Conservation (phyloP, 2,888 invertebrate genomes). For the Synergus gifuensis region DNA sequence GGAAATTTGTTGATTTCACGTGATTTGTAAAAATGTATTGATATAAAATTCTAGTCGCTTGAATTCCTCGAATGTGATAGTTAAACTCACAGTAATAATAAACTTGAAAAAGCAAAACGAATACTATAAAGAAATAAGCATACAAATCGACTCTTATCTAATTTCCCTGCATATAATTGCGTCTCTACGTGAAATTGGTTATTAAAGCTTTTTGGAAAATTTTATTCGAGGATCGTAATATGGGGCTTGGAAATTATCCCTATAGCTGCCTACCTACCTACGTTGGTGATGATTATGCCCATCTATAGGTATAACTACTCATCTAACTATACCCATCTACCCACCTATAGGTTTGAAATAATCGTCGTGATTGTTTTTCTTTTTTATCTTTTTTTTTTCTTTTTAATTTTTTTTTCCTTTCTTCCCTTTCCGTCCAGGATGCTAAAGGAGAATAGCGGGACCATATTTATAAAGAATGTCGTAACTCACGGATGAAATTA, state of each 20-base stretch:
- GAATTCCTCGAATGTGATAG: not conserved
- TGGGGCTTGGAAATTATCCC: slow-evolving; percentile 75
- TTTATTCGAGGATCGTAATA: slow-evolving; percentile 75
- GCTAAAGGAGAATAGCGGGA: slow-evolving; percentile 57
- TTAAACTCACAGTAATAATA: not conserved
- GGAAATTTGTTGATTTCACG: too few species aligned
- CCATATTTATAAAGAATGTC: slow-evolving; percentile 47
- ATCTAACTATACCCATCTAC: slow-evolving; percentile 62
- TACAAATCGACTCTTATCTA: slow-evolving; percentile 33
- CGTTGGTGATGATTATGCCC: slow-evolving; percentile 71
- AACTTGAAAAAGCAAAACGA: not conserved
- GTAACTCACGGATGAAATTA: slow-evolving; percentile 18
- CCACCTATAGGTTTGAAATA: slow-evolving; percentile 70
- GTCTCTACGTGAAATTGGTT: slow-evolving; percentile 74
- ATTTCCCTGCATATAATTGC: slow-evolving; percentile 66
- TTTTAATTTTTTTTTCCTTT: slow-evolving; percentile 40
- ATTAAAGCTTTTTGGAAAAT: slow-evolving; percentile 76
- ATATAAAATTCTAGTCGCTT: too few species aligned
- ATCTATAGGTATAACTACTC: slow-evolving; percentile 69
- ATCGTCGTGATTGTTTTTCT: slow-evolving; percentile 64
- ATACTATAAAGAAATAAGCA: not conserved
- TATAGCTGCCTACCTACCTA: slow-evolving; percentile 71
- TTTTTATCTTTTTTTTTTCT: slow-evolving; percentile 46
- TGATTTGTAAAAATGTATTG: too few species aligned
- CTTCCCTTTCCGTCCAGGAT: slow-evolving; percentile 51